Percentiles rank a stretch among this genome's conserved stretches.
These are phyloP conservation scores for Drosophila serrata DNA, from an alignment of 1,140 invertebrate species.

Conservation along the genomic window DNA sequence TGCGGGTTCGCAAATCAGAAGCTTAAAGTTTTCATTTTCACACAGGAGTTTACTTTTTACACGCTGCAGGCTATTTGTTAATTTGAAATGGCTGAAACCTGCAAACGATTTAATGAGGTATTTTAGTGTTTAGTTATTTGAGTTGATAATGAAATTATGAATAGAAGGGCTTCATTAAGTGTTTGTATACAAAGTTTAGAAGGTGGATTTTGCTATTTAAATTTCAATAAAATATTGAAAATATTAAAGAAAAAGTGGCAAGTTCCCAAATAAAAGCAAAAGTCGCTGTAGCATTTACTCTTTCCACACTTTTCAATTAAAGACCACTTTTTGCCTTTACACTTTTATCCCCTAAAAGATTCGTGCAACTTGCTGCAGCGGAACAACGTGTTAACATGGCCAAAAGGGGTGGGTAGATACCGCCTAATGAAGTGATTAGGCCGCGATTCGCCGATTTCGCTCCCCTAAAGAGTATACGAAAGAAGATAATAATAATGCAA, in stretches of 20 bases:
- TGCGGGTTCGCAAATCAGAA: conserved; percentile 29
- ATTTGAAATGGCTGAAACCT: not conserved
- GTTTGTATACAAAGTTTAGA: not conserved
- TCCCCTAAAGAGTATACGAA: conserved; percentile 38
- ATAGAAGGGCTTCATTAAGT: too few relatives aligned
- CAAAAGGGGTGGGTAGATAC: conserved; percentile 15
- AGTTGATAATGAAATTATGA: too few relatives aligned
- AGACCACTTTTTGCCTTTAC: not conserved
- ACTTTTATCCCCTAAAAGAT: conserved; percentile 4
- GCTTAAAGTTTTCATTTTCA: conserved; percentile 7
- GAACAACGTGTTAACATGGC: conserved; percentile 50
- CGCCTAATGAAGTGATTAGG: conserved; percentile 48
- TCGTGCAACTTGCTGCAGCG: conserved; percentile 41
- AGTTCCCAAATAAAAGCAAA: conserved; percentile 16
- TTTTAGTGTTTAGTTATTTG: too few relatives aligned
- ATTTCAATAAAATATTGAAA: not conserved
- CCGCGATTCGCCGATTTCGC: conserved; percentile 34
- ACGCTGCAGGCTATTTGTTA: not conserved
- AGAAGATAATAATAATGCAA: conserved; percentile 49
- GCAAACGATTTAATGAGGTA: conserved; percentile 9
- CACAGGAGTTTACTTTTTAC: conserved; percentile 3
- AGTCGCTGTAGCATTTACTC: conserved; percentile 13
- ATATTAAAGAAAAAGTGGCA: not conserved
- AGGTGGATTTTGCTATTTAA: not conserved
- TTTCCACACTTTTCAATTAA: conserved; percentile 25